Evolutionary conservation across 2,113 vertebrate genomes (phyloP).

Genomic region (Ophiodon elongatus): DNA sequence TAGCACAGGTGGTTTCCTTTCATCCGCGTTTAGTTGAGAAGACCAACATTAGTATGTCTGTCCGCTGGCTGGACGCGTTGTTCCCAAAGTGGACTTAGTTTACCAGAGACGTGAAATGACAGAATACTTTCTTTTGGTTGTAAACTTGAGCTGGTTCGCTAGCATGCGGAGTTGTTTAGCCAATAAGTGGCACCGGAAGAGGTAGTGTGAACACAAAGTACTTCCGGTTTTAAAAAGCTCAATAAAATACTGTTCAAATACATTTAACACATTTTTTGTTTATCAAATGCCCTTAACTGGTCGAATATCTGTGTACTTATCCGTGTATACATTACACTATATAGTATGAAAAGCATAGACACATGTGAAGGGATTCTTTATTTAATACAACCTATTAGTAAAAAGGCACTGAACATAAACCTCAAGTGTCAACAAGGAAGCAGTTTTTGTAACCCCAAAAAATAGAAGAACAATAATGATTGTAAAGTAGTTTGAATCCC

Average conservation of each 20-base stretch:
- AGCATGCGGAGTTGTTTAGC: not conserved
- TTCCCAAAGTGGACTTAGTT: fast-evolving
- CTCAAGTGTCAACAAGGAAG: constrained; percentile 8
- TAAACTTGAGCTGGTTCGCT: not conserved
- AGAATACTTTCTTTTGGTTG: not conserved
- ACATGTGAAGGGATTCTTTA: not conserved
- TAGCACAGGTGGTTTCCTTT: not conserved
- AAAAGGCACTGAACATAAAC: constrained; percentile 7
- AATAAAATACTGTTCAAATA: not conserved
- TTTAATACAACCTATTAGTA: not conserved
- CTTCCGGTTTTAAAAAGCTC: constrained; percentile 22
- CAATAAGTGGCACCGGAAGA: not conserved
- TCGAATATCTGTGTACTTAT: not conserved
- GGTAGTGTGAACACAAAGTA: not conserved
- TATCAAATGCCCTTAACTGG: not conserved
- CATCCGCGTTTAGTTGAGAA: not conserved
- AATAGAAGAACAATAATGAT: not conserved
- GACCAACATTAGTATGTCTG: fast-evolving
- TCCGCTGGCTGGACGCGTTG: fast-evolving
- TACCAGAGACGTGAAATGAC: fast-evolving
- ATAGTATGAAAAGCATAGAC: not conserved
- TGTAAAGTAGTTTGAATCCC: constrained; percentile 5
- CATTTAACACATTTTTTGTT: not conserved
- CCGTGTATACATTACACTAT: not conserved
- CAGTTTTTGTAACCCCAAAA: constrained; percentile 16